Evolutionary conservation across 2,113 vertebrate species (phyloP), one percentile per base, ranked within the genome.

Genomic region (Madoqua kirkii): DNA sequence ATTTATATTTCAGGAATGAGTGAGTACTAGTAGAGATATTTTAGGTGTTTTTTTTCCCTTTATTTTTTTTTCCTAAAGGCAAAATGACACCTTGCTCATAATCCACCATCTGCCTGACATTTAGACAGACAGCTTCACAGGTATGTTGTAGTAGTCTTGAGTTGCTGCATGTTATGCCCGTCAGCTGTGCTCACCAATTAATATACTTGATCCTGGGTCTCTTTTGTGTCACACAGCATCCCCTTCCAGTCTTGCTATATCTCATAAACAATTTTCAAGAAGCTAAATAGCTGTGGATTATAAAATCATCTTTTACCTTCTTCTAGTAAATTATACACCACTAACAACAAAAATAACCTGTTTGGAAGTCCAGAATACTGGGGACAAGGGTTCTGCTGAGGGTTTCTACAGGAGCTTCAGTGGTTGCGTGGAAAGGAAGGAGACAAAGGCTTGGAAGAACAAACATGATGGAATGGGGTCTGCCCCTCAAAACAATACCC

Each of bases 221-320:
- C 33, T 86, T 43, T 71, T 7, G 17, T 48, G 48, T 83, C 84
- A 64, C 15, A 67, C 45, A 87, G 27, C 6, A 45, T 11, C 57
- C 23, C 11, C 54, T 33, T 50, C 33, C 14, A 4, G 33, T n/a
- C 57, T 91, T 82, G 87, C 43, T 92, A 79, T 60, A 79, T 81
- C 87, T 93, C 19, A 74, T 64, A 95, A 91, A 40, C 11, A 90
- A 45, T 40, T 57, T 59, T 88, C 45, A 74, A 92, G 85, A 87
- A 89, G 59, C 3, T 83, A n/a, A 76, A 59, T 17, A 92, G 54
- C 50, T 6, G 1, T 6, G 21, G 45, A 89, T 19, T 50, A n/a
- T 8, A 81, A 29, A 96, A 76, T 64, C 14, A 45, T 45, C 64
- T 88, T 95, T 74, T 54, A 29, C 54, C 9, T 67, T 88, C 31